Evolutionary conservation across 2,113 vertebrate genomes (phyloP), one percentile per base, ranked within the genome.

Genomic region (Arvicanthis niloticus): DNA sequence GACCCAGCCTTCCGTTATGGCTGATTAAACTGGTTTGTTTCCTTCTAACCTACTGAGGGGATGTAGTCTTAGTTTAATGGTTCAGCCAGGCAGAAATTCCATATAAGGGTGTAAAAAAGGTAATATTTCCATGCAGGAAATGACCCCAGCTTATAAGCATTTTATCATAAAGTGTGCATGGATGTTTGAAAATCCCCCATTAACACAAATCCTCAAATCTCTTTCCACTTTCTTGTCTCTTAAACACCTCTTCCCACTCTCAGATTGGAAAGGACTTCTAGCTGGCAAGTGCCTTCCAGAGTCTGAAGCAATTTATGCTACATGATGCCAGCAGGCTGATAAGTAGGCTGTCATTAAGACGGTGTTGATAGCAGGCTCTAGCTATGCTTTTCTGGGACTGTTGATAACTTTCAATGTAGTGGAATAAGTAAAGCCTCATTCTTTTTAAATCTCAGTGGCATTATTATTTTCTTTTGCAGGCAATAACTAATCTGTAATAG

Each of bases 111-210:
- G 98, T 98, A 98, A 98, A 97, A 98, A 98, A 98, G 98, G 96
- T 90, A 58, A 81, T 94, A 95, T 96, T 76, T 98, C 97, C 98
- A 93, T 86, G 75, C 90, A 98, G 98, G 98, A 98, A 98, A 97
- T 98, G 97, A 98, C 96, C 96, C 96, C 97, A 98, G 96, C 94
- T 80, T 95, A 94, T 97, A 98, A 98, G 75, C 91, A 98, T 98
- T 98, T 98, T 98, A 98, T 98, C 98, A 89, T 95, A 87, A 91
- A 96, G 97, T 92, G 95, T 97, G 95, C 97, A 97, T 95, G 94
- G 97, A 98, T 97, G 91, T 98, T 98, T 97, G 95, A 98, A 98
- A 98, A 81, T 96, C 91, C 93, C 70, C 95, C 78, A 84, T 91
- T 94, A 80, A 89, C 3, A 10, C 34, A 89, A 96, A 93, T 97